phyloP scores from a whole-genome alignment of 2,113 vertebrate species.

The Vulpes vulpes region DNA sequence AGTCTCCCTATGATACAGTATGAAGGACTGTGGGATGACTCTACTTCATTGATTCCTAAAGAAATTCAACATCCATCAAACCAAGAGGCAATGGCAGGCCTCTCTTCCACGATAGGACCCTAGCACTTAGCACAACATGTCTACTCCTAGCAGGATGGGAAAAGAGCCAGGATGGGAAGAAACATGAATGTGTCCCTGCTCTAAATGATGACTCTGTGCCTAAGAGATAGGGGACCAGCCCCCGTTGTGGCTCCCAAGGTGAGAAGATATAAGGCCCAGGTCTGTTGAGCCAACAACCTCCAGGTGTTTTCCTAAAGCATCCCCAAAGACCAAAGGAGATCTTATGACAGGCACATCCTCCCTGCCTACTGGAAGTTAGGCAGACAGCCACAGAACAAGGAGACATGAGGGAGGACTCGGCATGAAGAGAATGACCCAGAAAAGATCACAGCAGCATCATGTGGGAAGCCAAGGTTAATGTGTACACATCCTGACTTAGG shows the following conservation, averaged over 20 bases:
- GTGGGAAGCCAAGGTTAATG: slow-evolving; percentile 44
- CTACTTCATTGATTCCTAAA: neutral
- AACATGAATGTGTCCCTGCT: neutral
- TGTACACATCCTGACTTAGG: slow-evolving; percentile 58
- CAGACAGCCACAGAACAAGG: neutral
- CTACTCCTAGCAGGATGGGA: neutral
- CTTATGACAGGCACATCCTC: neutral
- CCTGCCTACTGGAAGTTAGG: neutral
- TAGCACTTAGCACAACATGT: neutral
- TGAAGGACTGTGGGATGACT: no score
- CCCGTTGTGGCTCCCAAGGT: neutral
- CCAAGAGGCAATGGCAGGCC: neutral
- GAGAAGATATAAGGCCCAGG: neutral
- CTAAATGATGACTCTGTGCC: neutral
- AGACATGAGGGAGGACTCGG: neutral
- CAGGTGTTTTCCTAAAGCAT: slow-evolving; percentile 51
- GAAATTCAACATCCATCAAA: neutral
- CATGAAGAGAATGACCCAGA: slow-evolving; percentile 11
- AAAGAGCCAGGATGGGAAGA: neutral
- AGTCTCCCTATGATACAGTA: neutral
- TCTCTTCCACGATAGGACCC: neutral
- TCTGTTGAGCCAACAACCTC: neutral
- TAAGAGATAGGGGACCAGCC: neutral
- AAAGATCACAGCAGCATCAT: neutral
- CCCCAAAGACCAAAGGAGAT: neutral